These are phyloP conservation scores for Ochotona princeps DNA, from an alignment of 2,113 vertebrate genomes.

Conservation along the genomic window DNA sequence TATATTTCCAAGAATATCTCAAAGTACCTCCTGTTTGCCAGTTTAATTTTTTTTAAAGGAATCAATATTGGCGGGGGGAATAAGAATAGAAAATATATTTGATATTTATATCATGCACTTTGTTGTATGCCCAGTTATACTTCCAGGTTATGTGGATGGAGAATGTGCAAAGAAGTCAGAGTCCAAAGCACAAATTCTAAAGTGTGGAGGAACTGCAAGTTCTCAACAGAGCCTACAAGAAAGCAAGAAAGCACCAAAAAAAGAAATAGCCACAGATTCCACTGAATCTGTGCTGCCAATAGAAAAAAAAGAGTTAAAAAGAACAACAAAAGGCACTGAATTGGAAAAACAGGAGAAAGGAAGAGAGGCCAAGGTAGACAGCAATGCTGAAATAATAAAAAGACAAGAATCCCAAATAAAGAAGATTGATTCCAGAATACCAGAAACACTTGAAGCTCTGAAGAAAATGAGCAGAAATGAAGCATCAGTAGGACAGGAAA, in stretches of 20 bases:
- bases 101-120: constrained; percentile 18
- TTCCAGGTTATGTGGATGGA: constrained; percentile 68
- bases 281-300: neutral
- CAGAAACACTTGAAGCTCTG: no score
- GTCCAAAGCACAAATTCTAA: constrained; percentile 24
- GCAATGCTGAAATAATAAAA: neutral
- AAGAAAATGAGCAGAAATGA: neutral
- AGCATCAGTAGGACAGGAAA: neutral
- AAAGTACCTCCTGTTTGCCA: constrained; percentile 29
- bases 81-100: constrained; percentile 25
- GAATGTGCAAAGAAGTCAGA: neutral
- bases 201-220: neutral
- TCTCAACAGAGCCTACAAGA: constrained; percentile 9
- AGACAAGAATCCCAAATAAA: neutral
- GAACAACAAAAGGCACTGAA: neutral
- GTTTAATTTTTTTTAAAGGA: constrained; percentile 39
- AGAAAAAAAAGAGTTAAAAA: neutral
- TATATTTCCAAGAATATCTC: constrained; percentile 49
- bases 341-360: neutral
- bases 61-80: neutral
- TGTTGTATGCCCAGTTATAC: constrained; percentile 66
- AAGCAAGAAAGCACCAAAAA: constrained; percentile 16
- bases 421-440: neutral
- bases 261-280: neutral
- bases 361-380: neutral